Percentiles rank a stretch among this genome's conserved stretches.
Conservation (phyloP, 2,797 vertebrate genomes). For the Muscicapa comitata region DNA sequence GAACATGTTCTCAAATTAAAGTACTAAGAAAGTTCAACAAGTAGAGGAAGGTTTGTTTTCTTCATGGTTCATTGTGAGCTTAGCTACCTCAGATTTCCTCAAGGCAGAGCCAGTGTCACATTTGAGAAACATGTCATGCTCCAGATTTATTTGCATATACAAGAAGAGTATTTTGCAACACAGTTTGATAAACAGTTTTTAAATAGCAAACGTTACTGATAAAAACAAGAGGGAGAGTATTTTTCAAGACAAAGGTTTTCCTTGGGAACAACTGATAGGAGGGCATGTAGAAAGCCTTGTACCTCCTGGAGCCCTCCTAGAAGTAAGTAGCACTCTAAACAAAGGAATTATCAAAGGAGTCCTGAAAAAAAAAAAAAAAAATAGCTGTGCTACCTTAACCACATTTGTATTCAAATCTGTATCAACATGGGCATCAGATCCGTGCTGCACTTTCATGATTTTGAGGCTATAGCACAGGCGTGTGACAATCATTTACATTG, state of each 20-base stretch:
- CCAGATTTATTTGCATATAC: background rate
- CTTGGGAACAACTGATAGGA: background rate
- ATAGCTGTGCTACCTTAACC: background rate
- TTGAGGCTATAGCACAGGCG: fast-evolving
- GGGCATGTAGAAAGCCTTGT: background rate
- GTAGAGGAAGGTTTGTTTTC: constrained; percentile 2
- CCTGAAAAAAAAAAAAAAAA: background rate
- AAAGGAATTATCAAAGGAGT: background rate
- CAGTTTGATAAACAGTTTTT: background rate
- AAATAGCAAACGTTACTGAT: background rate
- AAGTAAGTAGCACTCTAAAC: background rate
- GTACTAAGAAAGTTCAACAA: background rate
- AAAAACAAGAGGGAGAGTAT: background rate
- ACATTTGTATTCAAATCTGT: background rate
- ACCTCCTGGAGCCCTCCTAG: background rate
- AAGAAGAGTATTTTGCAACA: background rate
- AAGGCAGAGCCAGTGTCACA: background rate
- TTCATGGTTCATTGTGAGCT: background rate
- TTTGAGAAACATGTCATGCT: background rate
- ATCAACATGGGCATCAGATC: background rate
- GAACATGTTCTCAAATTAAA: background rate
- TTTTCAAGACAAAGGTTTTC: background rate
- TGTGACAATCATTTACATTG: background rate
- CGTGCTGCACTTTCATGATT: fast-evolving
- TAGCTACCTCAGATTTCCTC: background rate